These are phyloP conservation scores for Hystrix brachyura DNA, from an alignment of 2,113 vertebrate species.

Conservation along the genomic window DNA sequence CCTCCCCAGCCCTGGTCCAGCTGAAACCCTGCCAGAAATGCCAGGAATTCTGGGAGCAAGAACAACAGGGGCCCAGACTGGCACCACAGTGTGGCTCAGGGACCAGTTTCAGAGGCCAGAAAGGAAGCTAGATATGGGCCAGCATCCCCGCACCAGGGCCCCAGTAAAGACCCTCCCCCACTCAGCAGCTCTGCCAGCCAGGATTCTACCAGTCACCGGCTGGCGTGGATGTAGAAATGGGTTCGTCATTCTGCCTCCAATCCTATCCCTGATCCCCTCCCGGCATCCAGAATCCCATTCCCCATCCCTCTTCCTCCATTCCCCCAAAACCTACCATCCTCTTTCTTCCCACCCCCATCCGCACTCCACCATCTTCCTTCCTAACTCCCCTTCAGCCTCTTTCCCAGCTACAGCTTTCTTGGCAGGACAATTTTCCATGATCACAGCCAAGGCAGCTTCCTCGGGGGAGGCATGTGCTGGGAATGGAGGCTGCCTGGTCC, in stretches of 20 bases:
- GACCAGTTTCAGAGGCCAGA: neutral
- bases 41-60: slow-evolving; percentile 71
- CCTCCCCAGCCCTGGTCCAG: slow-evolving; percentile 22
- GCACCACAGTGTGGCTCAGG: neutral
- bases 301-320: neutral
- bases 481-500: slow-evolving; percentile 75
- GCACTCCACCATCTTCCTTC: slow-evolving; percentile 26
- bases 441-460: slow-evolving; percentile 81
- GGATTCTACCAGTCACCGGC: neutral
- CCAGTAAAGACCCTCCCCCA: neutral
- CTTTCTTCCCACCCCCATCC: neutral
- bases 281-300: neutral
- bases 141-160: neutral
- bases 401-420: slow-evolving; percentile 78
- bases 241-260: neutral
- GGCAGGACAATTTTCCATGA: slow-evolving; percentile 83
- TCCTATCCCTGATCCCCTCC: neutral
- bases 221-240: neutral
- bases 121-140: neutral
- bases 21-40: slow-evolving; percentile 75
- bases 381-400: slow-evolving; percentile 51
- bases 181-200: neutral
- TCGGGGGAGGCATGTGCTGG: slow-evolving; percentile 70
- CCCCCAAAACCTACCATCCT: neutral
- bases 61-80: slow-evolving; percentile 34